Percentiles rank a stretch among this genome's conserved stretches.
Conservation (phyloP, 1,140 invertebrate species). For the Nasonia vitripennis region DNA sequence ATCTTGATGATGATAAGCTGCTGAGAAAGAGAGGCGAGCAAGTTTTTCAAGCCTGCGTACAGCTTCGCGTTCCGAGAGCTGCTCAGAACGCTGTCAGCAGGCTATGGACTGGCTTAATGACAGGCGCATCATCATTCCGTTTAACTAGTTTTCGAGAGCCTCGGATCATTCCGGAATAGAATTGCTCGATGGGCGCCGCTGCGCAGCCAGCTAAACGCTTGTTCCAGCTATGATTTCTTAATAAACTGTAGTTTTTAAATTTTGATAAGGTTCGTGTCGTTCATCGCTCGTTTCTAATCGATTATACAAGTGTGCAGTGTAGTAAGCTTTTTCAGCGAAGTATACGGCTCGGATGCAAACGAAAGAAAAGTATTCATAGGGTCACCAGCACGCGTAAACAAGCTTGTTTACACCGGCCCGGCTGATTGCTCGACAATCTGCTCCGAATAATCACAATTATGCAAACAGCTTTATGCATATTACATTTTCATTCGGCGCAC, state of each 20-base stretch:
- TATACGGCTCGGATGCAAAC: not conserved
- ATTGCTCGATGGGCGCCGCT: no score
- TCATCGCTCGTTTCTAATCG: no score
- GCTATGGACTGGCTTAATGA: not conserved
- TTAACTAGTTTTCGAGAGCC: not conserved
- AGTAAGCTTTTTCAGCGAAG: no score
- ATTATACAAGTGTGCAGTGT: no score
- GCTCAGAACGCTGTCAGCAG: no score
- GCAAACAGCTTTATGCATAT: not conserved
- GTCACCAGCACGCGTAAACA: not conserved
- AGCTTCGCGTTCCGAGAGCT: not conserved
- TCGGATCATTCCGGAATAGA: no score
- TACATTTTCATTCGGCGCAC: not conserved
- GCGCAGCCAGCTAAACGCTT: no score
- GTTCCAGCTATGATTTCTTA: no score
- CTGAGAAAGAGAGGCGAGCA: not conserved
- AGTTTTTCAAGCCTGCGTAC: not conserved
- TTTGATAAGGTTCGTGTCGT: no score
- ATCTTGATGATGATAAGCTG: constrained; percentile 1
- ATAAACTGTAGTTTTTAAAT: no score
- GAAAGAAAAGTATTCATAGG: not conserved
- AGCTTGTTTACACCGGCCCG: not conserved
- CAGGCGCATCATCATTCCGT: not conserved
- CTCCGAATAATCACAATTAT: not conserved
- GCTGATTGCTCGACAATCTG: not conserved